Conservation (phyloP, 2,113 vertebrate species). For the Spea bombifrons region DNA sequence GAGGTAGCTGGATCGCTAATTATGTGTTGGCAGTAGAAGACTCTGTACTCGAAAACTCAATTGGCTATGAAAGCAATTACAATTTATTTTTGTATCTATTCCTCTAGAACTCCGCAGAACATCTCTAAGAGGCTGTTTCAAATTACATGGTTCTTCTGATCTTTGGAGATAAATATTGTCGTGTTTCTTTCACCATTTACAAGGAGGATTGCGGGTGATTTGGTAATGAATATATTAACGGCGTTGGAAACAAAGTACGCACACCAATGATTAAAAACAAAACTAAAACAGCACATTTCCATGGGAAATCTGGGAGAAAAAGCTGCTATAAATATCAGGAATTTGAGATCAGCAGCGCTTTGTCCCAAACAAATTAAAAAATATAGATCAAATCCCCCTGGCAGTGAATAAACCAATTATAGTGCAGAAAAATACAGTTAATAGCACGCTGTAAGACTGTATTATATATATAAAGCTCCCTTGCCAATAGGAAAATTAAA, state of each 20-base stretch:
- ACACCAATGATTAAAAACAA: no score
- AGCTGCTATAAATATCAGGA: constrained; percentile 6
- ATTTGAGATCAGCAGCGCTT: constrained; percentile 10
- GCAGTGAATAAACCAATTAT: constrained; percentile 36
- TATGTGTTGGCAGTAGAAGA: constrained; percentile 25
- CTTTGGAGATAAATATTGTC: constrained; percentile 4
- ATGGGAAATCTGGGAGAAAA: no score
- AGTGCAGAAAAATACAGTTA: constrained; percentile 17
- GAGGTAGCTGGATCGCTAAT: constrained; percentile 30
- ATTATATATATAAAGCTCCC: constrained; percentile 9
- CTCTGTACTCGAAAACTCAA: constrained; percentile 21
- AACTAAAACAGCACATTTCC: no score
- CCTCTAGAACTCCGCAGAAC: not conserved
- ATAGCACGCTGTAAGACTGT: not conserved
- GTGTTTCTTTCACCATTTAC: not conserved
- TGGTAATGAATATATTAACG: no score
- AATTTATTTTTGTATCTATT: not conserved
- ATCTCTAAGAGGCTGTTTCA: not conserved
- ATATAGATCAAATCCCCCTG: constrained; percentile 18
- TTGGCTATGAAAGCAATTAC: constrained; percentile 30
- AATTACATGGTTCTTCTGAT: not conserved
- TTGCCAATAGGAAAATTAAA: not conserved
- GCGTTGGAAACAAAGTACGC: no score
- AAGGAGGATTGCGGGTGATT: no score
- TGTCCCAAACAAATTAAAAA: constrained; percentile 18